A percentile compares a stretch with the other conserved stretches of the same genome.
Conservation (phyloP, 2,888 invertebrate genomes). For the Pediacus dermestoides region DNA sequence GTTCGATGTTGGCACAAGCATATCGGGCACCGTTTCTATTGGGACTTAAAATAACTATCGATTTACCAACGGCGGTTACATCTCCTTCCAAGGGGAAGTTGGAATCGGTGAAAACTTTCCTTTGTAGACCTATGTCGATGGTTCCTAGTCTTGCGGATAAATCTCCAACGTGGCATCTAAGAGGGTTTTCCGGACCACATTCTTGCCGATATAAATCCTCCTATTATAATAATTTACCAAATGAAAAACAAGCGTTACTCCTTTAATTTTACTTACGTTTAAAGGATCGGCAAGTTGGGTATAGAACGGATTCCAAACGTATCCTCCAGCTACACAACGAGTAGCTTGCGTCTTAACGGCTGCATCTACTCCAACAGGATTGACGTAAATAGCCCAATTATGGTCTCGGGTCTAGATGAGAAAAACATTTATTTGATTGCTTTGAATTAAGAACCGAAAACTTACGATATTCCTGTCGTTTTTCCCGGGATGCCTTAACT, state of each 20-base stretch:
- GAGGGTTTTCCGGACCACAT: constrained; percentile 82
- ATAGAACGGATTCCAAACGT: constrained; percentile 87
- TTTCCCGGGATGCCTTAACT: constrained; percentile 81
- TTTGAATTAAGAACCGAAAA: constrained; percentile 1
- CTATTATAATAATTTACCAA: constrained; percentile 50
- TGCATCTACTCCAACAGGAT: constrained; percentile 88
- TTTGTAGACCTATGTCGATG: constrained; percentile 73
- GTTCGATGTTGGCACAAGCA: constrained; percentile 89
- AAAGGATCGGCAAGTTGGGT: constrained; percentile 86
- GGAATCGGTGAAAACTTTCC: constrained; percentile 76
- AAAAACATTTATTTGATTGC: not conserved
- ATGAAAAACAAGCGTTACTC: no score
- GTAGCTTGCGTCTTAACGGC: constrained; percentile 74
- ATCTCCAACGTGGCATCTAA: constrained; percentile 90
- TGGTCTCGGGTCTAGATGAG: constrained; percentile 69
- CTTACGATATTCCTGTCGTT: constrained; percentile 76
- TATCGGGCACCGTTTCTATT: constrained; percentile 67
- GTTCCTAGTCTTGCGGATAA: constrained; percentile 79
- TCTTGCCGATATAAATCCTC: constrained; percentile 80
- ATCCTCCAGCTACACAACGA: constrained; percentile 87
- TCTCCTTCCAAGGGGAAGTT: constrained; percentile 82
- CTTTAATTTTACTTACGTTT: constrained; percentile 73
- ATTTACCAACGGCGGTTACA: constrained; percentile 76
- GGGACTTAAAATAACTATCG: constrained; percentile 79
- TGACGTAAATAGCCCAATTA: constrained; percentile 88